phyloP scores from a whole-genome alignment of 2,888 invertebrate genomes.

The Chrysolina oricalcia region DNA sequence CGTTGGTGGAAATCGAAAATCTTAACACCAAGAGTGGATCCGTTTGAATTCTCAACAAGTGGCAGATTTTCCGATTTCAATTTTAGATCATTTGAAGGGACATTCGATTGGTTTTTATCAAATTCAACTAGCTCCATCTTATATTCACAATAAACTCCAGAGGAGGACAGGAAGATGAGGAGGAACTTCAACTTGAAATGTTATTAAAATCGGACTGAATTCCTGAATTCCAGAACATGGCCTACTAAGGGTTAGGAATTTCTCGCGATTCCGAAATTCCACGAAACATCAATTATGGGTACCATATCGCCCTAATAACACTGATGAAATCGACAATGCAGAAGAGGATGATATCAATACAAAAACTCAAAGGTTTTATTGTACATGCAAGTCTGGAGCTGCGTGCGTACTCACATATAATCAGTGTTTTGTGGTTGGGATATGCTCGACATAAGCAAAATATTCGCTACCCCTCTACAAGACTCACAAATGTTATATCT shows the following conservation, averaged over 20 bases:
- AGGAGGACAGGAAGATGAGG: constrained; percentile 14
- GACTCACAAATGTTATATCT: neutral
- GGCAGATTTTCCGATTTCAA: constrained; percentile 17
- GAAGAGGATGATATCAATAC: neutral
- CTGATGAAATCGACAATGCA: neutral
- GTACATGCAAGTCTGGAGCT: neutral
- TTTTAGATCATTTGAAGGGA: constrained; percentile 3
- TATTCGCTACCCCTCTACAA: neutral
- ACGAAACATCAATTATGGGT: too few relatives aligned
- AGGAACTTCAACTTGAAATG: constrained; percentile 21
- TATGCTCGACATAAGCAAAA: neutral
- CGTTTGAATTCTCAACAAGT: too few relatives aligned
- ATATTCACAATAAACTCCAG: constrained; percentile 22
- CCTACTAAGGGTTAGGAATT: constrained; percentile 1
- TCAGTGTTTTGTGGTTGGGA: too few relatives aligned
- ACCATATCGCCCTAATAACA: too few relatives aligned
- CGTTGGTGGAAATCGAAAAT: too few relatives aligned
- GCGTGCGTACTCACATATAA: neutral
- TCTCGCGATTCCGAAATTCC: neutral
- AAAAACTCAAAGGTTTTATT: neutral
- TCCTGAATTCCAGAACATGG: constrained; percentile 2
- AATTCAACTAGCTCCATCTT: constrained; percentile 4
- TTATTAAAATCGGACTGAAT: neutral
- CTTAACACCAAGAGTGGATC: too few relatives aligned
- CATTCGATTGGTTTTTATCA: constrained; percentile 8